These are phyloP conservation scores for Acanthornis magna DNA, from an alignment of 2,797 vertebrate genomes.

Conservation along the genomic window DNA sequence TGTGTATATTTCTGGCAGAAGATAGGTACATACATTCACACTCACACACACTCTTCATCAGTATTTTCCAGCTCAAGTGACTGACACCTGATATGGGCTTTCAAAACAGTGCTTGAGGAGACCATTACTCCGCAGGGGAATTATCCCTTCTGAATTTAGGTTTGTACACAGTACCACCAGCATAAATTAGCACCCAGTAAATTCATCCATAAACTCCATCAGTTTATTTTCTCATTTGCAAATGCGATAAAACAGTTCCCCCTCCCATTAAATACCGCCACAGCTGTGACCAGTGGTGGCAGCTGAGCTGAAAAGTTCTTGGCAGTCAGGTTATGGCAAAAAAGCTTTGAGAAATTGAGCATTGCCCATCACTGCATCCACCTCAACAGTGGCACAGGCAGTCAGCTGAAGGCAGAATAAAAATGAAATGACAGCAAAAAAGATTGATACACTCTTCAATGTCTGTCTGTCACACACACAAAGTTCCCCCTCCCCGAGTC, in stretches of 20 bases:
- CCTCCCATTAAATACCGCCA: background rate
- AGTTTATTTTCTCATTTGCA: background rate
- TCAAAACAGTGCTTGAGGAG: background rate
- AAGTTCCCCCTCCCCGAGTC: background rate
- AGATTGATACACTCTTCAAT: background rate
- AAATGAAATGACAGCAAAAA: background rate
- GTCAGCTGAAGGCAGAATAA: background rate
- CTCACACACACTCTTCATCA: background rate
- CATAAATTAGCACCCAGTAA: background rate
- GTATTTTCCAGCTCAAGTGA: background rate
- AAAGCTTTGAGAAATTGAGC: rapidly evolving
- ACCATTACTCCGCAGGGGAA: background rate
- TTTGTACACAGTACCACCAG: background rate
- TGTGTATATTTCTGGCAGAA: background rate
- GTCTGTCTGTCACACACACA: background rate
- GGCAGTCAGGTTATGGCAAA: background rate
- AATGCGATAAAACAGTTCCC: background rate
- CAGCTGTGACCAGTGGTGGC: background rate
- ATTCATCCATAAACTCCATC: background rate
- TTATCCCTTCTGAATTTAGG: background rate
- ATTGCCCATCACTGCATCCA: rapidly evolving
- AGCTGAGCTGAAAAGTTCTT: background rate
- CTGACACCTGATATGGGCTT: background rate
- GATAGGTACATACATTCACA: background rate
- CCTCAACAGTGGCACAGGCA: rapidly evolving